These are phyloP conservation scores for Anoplopoma fimbria DNA, from an alignment of 2,113 vertebrate genomes.

Conservation along the genomic window DNA sequence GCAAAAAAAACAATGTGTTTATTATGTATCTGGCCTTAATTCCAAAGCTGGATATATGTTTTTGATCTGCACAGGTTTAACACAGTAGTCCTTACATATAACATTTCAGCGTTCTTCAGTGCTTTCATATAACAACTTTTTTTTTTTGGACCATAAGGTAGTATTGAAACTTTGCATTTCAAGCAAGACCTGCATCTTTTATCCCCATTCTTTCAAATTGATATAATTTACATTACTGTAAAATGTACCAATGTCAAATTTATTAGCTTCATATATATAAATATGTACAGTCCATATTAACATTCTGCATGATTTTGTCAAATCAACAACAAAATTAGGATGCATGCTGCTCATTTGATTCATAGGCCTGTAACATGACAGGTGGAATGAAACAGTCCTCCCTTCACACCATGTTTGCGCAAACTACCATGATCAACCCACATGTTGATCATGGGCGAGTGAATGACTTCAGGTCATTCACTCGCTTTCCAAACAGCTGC, in stretches of 20 bases:
- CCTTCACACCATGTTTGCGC: not conserved
- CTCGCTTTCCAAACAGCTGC: constrained; percentile 8
- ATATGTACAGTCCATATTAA: not conserved
- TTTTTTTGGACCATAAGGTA: not conserved
- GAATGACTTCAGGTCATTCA: not conserved
- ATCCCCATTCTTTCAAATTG: not conserved
- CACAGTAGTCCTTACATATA: not conserved
- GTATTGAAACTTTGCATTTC: not conserved
- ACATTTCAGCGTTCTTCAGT: not conserved
- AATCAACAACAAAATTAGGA: not conserved
- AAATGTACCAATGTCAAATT: not conserved
- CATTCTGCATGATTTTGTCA: not conserved
- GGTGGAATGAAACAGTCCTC: not conserved
- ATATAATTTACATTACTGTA: not conserved
- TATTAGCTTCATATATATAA: not conserved
- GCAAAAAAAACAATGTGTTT: not conserved
- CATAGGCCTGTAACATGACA: not conserved
- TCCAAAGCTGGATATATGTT: not conserved
- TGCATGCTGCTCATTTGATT: not conserved
- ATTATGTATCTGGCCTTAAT: not conserved
- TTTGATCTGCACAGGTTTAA: not conserved
- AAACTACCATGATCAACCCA: not conserved
- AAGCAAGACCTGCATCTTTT: not conserved
- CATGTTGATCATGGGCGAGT: no score
- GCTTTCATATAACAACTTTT: not conserved